Conservation (phyloP, 1,140 invertebrate genomes). For the Drosophila azteca region DNA sequence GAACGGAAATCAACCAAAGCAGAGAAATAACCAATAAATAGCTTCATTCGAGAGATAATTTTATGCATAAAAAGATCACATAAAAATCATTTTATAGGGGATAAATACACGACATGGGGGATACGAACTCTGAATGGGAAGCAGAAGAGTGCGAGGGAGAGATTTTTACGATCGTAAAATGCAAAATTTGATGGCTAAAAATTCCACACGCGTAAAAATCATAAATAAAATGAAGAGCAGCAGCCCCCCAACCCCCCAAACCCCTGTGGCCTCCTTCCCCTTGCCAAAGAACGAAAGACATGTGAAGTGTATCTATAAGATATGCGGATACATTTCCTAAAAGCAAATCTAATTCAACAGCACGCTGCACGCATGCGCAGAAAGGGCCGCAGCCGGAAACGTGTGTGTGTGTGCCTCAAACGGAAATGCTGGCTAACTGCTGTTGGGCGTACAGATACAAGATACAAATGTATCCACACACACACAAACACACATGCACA, state of each 20-base stretch:
- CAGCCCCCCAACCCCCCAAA: conserved; percentile 55
- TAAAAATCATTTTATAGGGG: conserved; percentile 38
- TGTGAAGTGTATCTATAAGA: conserved; percentile 31
- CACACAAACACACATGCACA: conserved; percentile 3
- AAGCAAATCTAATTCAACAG: conserved; percentile 58
- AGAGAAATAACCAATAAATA: conserved; percentile 31
- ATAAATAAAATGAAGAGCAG: conserved; percentile 77
- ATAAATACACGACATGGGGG: not conserved
- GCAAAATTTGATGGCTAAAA: conserved; percentile 72
- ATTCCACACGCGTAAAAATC: conserved; percentile 71
- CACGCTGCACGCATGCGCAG: conserved; percentile 47
- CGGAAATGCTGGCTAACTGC: conserved; percentile 66
- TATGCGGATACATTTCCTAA: conserved; percentile 39
- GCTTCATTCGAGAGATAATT: conserved; percentile 17
- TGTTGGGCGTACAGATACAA: conserved; percentile 54
- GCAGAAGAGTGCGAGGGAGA: conserved; percentile 2
- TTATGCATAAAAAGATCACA: conserved; percentile 55
- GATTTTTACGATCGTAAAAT: conserved; percentile 70
- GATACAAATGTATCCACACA: conserved; percentile 1
- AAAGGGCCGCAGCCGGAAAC: conserved; percentile 56
- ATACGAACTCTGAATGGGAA: not conserved
- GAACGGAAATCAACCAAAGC: too few relatives aligned
- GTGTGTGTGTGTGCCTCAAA: conserved; percentile 22
- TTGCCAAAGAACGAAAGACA: conserved; percentile 51
- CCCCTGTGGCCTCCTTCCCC: conserved; percentile 9